Evolutionary conservation across 23 tunicate species (phyloP), one percentile per base, ranked within the genome.

Genomic region (Ascidia mentula): DNA sequence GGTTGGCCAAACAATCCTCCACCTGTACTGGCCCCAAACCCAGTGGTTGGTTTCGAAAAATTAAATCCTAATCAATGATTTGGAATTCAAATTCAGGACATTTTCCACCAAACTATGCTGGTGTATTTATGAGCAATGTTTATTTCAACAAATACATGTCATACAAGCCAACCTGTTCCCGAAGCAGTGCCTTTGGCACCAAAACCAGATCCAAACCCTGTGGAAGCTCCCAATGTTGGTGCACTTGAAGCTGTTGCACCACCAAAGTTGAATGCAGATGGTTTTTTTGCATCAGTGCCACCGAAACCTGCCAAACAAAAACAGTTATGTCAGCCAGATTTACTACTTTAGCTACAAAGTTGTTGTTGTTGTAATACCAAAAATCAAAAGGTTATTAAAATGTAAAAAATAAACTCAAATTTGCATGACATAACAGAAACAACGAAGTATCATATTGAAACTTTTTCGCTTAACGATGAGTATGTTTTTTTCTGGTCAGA

Each of bases 201-300:
- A 0, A 72, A 72, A 1, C 33, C 37, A 53, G 61, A 38, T 31
- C 81, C 81, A 8, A 72, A 72, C 18, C 76, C 76, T 7, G 76
- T 72, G 9, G 39, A 35, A 6, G 69, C 36, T 45, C 81, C 81
- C 22, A 53, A 53, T 5, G 65, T 28, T 53, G 65, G 65, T 53
- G 65, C 65, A 53, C 65, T 53, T 6, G 69, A 45, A 45, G 80
- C 6, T 26, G 80, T 36, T 6, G 80, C 31, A 34, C 69, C 31
- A 28, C 69, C 80, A 73, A 82, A 82, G 32, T 38, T 46, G 32
- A 82, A 82, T 13, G 71, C 86, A 31, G 86, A 73, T 0, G 86
- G 0, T 6, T 74, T 71, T 17, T 71, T 36, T 20, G 79, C 69
- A 33, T 60, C 69, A 12, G 45, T 77, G 35, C 38, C 45, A 12